These are phyloP conservation scores for Agapetus fuscipes DNA, from an alignment of 2,888 invertebrate species.

Conservation along the genomic window DNA sequence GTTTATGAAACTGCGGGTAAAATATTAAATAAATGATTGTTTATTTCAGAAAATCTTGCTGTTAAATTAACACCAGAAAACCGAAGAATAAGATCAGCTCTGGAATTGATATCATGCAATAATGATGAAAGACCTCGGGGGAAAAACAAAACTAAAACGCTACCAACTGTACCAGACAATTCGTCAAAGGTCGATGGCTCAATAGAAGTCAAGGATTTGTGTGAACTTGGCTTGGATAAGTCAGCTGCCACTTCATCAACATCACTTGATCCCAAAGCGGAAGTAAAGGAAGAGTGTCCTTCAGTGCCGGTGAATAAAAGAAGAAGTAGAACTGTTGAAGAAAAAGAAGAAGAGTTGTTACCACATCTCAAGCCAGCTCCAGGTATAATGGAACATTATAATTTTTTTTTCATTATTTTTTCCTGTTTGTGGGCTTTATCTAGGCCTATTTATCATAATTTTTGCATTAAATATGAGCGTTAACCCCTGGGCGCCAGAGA, in stretches of 20 bases:
- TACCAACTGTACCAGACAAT: background rate
- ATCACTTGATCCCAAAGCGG: background rate
- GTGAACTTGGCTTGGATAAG: too few species aligned
- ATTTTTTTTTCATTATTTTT: background rate
- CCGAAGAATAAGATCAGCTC: constrained; percentile 69
- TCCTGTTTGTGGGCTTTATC: background rate
- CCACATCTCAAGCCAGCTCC: constrained; percentile 73
- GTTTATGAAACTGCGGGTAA: too few species aligned
- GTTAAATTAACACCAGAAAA: constrained; percentile 57
- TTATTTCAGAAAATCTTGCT: constrained; percentile 41
- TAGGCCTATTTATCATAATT: too few species aligned
- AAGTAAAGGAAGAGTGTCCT: background rate
- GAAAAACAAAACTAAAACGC: constrained; percentile 27
- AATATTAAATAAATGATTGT: too few species aligned
- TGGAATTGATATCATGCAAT: constrained; percentile 66
- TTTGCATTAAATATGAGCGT: too few species aligned
- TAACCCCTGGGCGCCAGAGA: too few species aligned
- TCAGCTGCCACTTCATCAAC: too few species aligned
- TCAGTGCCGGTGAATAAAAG: constrained; percentile 3
- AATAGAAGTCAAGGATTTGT: constrained; percentile 1
- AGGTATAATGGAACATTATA: constrained; percentile 26
- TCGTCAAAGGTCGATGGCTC: background rate
- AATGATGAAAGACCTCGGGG: constrained; percentile 61
- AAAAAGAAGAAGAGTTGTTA: constrained; percentile 62
- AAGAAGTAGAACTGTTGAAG: constrained; percentile 35